Evolutionary conservation across 2,888 invertebrate species (phyloP).

Genomic region (Ectobius pallidus): DNA sequence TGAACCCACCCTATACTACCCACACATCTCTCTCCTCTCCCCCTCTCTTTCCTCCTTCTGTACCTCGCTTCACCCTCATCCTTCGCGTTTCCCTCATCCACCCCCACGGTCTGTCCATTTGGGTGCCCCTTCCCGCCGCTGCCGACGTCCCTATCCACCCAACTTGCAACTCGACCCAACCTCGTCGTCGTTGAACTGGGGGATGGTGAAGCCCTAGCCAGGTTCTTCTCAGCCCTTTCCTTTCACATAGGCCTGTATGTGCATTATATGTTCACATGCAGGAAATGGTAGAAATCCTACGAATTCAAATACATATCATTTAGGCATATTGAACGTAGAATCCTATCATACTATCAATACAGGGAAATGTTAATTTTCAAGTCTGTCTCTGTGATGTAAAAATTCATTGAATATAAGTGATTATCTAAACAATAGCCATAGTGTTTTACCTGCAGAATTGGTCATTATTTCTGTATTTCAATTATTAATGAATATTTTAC

Average conservation of each 20-base stretch:
- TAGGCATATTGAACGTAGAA: no score
- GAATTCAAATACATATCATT: no score
- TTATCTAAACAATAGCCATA: no score
- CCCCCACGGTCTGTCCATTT: slow-evolving; percentile 25
- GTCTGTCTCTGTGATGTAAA: no score
- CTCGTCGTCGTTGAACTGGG: not conserved
- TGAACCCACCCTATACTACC: slow-evolving; percentile 26
- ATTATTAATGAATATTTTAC: no score
- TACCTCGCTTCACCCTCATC: slow-evolving; percentile 23
- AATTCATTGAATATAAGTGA: no score
- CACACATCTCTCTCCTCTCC: slow-evolving; percentile 31
- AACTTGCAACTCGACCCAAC: slow-evolving; percentile 8
- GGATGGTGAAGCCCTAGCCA: slow-evolving; percentile 3
- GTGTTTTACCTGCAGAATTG: no score
- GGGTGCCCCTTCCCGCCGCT: slow-evolving; percentile 23
- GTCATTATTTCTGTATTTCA: no score
- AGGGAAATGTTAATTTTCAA: no score
- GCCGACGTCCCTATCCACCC: not conserved
- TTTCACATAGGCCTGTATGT: slow-evolving; percentile 17
- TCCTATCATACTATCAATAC: no score
- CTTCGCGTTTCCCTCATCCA: slow-evolving; percentile 21
- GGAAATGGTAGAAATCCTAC: not conserved
- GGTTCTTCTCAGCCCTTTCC: not conserved
- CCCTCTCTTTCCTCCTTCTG: slow-evolving; percentile 32
- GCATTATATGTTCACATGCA: not conserved